Evolutionary conservation across 2,797 vertebrate genomes (phyloP).

Genomic region (Mus caroli): DNA sequence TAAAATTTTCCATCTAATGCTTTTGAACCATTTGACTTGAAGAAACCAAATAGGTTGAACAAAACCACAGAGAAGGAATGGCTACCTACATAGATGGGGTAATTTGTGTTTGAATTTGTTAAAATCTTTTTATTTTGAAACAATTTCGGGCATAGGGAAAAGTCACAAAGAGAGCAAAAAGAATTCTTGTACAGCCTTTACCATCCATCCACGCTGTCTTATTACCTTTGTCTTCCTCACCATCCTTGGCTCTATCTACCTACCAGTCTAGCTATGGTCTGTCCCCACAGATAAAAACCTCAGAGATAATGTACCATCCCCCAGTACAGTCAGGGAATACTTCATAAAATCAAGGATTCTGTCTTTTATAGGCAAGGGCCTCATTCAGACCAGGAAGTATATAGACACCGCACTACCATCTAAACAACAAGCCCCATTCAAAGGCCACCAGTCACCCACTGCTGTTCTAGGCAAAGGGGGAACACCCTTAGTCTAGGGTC

Average conservation of each 20-base stretch:
- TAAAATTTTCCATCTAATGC: neutral
- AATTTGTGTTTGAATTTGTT: neutral
- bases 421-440: neutral
- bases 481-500: neutral
- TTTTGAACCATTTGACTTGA: neutral
- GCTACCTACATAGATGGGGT: too few relatives aligned
- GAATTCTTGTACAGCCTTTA: neutral
- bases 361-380: neutral
- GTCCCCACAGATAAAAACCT: neutral
- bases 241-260: neutral
- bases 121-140: slow-evolving; percentile 22
- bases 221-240: neutral
- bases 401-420: neutral
- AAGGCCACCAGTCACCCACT: neutral
- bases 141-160: neutral
- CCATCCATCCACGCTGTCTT: neutral
- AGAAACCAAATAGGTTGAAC: neutral
- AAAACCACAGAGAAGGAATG: neutral
- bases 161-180: neutral
- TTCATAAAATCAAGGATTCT: slow-evolving; percentile 31
- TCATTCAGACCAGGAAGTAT: neutral
- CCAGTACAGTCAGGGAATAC: neutral
- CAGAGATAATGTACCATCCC: neutral
- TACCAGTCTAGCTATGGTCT: neutral
- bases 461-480: neutral